Base-by-base conservation (phyloP, 2,113 vertebrate genomes). In the Phalacrocorax brasilianus region DNA sequence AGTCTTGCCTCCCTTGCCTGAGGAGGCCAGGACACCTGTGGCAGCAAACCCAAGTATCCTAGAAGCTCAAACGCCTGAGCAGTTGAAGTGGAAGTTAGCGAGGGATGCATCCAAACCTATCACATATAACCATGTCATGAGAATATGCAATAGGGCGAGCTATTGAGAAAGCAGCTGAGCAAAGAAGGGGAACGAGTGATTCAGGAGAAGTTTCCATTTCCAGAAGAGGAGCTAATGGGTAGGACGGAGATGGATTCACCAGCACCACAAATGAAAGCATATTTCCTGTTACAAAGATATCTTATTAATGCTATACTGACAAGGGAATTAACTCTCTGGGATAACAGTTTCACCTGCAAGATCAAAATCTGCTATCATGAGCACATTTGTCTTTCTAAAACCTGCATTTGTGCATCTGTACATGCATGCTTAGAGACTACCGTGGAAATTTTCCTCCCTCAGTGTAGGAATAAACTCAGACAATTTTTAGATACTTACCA, bases 401-500 rank as follows among this genome's bases (percentile, higher is more conserved):
- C 38, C 11, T 14, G 55, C 4, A 4, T 72, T 93, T 62, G 13
- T 93, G 55, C 83, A 53, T 26, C 33, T 80, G 70, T 22, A 5
- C 38, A 1, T 2, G 3, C 24, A 2, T 28, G 50, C 63, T 59
- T 74, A 13, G 56, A 67, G 50, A 26, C 23, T 33, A 26, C 72
- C 0, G 0, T 59, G 70, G 85, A 94, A 92, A 89, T 78, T 90
- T 61, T 88, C 44, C 56, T 92, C 47, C 77, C 33, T 73, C 42
- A 9, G 2, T 15, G 78, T 20, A 88, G 88, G 73, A 86, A 94
- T 63, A 96, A 96, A 96, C 85, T 94, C 85, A 85, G 95, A 42
- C 66, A 91, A 91, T 97, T 97, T 97, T 97, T 97, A 97, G 96
- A 93, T 96, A 97, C 96, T 97, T 91, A 94, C 96, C 93, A 97